Conservation (phyloP, 2,113 vertebrate species). For the Varanus komodoensis region DNA sequence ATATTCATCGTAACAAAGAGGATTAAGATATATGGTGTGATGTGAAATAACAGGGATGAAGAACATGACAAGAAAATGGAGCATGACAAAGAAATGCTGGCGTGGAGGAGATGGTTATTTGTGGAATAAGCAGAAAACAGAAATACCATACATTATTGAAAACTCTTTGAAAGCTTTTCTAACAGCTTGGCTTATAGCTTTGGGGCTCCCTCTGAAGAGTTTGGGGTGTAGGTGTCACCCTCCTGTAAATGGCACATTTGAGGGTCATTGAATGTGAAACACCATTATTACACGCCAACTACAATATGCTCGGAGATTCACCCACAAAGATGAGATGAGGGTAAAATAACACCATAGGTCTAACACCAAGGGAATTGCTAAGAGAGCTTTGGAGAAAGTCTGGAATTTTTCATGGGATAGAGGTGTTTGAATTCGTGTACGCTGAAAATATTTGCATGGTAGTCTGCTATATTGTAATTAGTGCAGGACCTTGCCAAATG, state of each 20-base stretch:
- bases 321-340: background rate
- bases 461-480: too few species aligned
- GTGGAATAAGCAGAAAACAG: constrained; percentile 7
- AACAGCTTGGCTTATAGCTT: background rate
- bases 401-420: background rate
- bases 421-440: background rate
- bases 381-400: background rate
- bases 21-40: background rate
- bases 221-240: background rate
- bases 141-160: background rate
- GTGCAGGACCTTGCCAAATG: too few species aligned
- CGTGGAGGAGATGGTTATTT: background rate
- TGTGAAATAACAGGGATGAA: constrained; percentile 7
- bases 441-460: too few species aligned
- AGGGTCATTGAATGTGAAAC: background rate
- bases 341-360: background rate
- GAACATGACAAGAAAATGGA: constrained; percentile 10
- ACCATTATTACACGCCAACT: background rate
- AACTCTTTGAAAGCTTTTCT: constrained; percentile 1
- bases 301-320: background rate
- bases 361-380: background rate
- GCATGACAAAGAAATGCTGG: background rate
- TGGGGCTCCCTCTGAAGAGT: background rate
- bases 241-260: background rate
- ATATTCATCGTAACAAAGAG: background rate